Evolutionary conservation across 2,113 vertebrate species (phyloP), one percentile per base, ranked within the genome.

Genomic region (Sterna hirundo): DNA sequence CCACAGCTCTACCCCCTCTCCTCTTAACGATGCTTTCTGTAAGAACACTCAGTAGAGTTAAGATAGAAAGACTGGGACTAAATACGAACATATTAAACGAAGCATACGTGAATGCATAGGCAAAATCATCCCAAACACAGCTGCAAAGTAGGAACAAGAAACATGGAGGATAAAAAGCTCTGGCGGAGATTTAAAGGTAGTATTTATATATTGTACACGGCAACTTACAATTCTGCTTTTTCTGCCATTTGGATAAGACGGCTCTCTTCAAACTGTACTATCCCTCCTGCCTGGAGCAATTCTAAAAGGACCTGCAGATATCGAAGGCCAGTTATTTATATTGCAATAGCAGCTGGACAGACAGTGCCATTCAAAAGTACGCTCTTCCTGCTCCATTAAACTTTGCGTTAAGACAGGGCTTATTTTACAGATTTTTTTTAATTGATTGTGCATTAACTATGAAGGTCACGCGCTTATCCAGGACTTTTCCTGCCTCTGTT

Each of bases 181-280:
- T 61, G 34, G 58, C 92, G 54, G 20, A 70, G 36, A 57, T 72
- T 44, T 38, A 74, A 75, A 89, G 21, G 13, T 22, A 75, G 26
- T 11, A 52, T 76, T 74, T 75, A 26, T 29, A 44, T 12, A 51
- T 6, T 7, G 30, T 40, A 38, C 16, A 13, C 5, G 21, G 25
- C 5, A 92, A 96, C 99, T 99, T 96, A 99, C 99, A 99, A 99
- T 85, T 99, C 99, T 19, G 99, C 99, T 95, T 99, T 99, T 92
- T 99, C 99, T 92, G 99, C 99, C 97, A 99, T 98, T 54, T 97
- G 94, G 94, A 99, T 97, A 42, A 99, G 98, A 26, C 98, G 97
- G 34, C 70, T 98, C 95, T 99, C 99, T 96, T 99, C 99, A 97
- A 99, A 99, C 58, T 99, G 99, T 70, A 99, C 99, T 20, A 99